These are phyloP conservation scores for Eupithecia subfuscata DNA, from an alignment of 2,888 invertebrate genomes.

Conservation along the genomic window DNA sequence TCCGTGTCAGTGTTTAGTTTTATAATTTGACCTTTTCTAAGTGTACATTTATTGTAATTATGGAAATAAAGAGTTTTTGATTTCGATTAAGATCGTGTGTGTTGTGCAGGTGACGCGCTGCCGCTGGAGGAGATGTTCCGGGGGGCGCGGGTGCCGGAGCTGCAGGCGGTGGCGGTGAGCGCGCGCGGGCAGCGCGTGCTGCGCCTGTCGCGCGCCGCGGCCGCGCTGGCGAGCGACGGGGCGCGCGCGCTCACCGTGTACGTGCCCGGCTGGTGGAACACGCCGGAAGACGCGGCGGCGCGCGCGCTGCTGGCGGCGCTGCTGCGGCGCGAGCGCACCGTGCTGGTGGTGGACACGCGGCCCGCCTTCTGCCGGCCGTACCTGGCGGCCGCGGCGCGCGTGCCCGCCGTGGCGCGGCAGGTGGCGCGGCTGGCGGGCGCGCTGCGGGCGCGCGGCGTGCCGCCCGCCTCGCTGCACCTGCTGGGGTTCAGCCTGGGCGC, in stretches of 20 bases:
- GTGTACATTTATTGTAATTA: too few relatives aligned
- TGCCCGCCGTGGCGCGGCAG: slow-evolving; percentile 65
- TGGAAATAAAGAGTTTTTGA: too few relatives aligned
- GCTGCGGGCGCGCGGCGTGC: slow-evolving; percentile 55
- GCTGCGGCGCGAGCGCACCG: slow-evolving; percentile 55
- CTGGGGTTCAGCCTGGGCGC: slow-evolving; percentile 87
- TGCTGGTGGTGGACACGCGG: slow-evolving; percentile 68
- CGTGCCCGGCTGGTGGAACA: slow-evolving; percentile 77
- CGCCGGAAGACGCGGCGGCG: slow-evolving; percentile 68
- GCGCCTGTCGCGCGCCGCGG: slow-evolving; percentile 44
- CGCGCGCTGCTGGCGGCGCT: slow-evolving; percentile 62
- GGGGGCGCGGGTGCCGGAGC: slow-evolving; percentile 48
- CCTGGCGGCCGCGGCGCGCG: slow-evolving; percentile 65
- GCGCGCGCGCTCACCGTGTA: slow-evolving; percentile 57
- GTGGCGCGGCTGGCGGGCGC: slow-evolving; percentile 57
- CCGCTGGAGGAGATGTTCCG: slow-evolving; percentile 66
- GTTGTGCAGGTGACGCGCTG: slow-evolving; percentile 66
- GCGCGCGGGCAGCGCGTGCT: slow-evolving; percentile 10
- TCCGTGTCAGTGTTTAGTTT: too few relatives aligned
- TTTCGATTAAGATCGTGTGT: too few relatives aligned
- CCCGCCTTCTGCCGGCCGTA: slow-evolving; percentile 70
- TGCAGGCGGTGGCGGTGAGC: slow-evolving; percentile 58
- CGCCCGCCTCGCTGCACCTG: slow-evolving; percentile 79
- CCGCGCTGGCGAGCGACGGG: slow-evolving; percentile 32
- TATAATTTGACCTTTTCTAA: too few relatives aligned